phyloP scores from a whole-genome alignment of 2,888 invertebrate genomes.

The Cephus nigrinus region DNA sequence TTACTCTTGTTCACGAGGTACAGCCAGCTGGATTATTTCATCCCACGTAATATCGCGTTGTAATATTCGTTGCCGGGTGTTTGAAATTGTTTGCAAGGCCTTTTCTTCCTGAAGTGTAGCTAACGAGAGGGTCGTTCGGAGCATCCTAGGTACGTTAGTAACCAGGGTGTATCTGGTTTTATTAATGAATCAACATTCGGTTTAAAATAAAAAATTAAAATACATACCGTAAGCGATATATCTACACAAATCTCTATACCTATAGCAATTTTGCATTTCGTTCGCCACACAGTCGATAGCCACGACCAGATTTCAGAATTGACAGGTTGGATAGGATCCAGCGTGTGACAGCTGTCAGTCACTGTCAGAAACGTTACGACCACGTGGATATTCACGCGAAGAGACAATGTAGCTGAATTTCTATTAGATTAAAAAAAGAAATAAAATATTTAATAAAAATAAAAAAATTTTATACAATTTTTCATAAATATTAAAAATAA shows the following conservation, averaged over 20 bases:
- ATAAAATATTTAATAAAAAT: too few species aligned
- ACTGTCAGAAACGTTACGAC: constrained; percentile 53
- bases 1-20: constrained; percentile 55
- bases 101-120: constrained; percentile 26
- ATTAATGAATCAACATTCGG: too few species aligned
- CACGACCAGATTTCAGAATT: constrained; percentile 12
- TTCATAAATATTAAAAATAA: too few species aligned
- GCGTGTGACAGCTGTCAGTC: constrained; percentile 59
- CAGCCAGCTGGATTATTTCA: constrained; percentile 59
- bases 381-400: constrained; percentile 28
- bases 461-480: too few species aligned
- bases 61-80: constrained; percentile 62
- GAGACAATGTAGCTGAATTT: too few species aligned
- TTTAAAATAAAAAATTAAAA: too few species aligned
- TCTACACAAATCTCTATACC: too few species aligned
- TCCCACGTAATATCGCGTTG: constrained; percentile 60
- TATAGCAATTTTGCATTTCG: too few species aligned
- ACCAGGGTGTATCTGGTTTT: too few species aligned
- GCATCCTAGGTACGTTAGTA: constrained; percentile 12
- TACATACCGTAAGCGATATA: too few species aligned
- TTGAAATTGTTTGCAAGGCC: constrained; percentile 57
- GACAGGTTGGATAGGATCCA: constrained; percentile 57
- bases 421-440: too few species aligned
- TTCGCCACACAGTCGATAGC: too few species aligned
- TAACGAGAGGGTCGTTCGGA: constrained; percentile 17